Conservation (phyloP, 2,113 vertebrate species). For the Scomber scombrus region DNA sequence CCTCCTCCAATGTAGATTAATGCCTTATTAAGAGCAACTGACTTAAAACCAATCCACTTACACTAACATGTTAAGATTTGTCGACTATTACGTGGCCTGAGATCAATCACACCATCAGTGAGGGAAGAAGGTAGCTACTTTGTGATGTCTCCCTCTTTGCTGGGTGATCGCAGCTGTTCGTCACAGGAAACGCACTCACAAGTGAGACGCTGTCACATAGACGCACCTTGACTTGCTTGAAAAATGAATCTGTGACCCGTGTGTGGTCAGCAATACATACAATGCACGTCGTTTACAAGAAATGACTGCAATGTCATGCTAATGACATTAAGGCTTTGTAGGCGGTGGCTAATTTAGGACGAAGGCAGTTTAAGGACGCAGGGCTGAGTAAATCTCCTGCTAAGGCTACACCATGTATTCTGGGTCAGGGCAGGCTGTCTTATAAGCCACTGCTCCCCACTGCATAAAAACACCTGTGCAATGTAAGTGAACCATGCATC, state of each 20-base stretch:
- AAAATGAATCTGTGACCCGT: not conserved
- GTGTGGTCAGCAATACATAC: not conserved
- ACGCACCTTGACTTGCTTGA: not conserved
- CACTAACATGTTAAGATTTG: slow-evolving; percentile 47
- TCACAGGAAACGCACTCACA: not conserved
- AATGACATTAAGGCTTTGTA: slow-evolving; percentile 74
- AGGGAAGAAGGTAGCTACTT: not conserved
- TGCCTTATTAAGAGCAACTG: slow-evolving; percentile 81
- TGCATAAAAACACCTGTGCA: not conserved
- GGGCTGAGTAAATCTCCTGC: slow-evolving; percentile 63
- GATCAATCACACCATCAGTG: not conserved
- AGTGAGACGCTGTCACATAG: not conserved
- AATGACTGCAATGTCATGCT: slow-evolving; percentile 46
- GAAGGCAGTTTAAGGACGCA: slow-evolving; percentile 44
- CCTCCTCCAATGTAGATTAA: slow-evolving; percentile 76
- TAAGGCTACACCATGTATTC: slow-evolving; percentile 46
- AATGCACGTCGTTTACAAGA: not conserved
- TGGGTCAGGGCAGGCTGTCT: slow-evolving; percentile 44
- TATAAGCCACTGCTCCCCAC: slow-evolving; percentile 48
- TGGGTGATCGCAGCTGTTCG: not conserved
- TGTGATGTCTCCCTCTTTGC: not conserved
- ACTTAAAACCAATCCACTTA: slow-evolving; percentile 84
- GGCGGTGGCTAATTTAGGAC: slow-evolving; percentile 72
- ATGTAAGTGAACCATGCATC: not conserved
- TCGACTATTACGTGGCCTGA: not conserved